phyloP scores from a whole-genome alignment of 2,797 vertebrate species.

The Pantherophis vulpinus region DNA sequence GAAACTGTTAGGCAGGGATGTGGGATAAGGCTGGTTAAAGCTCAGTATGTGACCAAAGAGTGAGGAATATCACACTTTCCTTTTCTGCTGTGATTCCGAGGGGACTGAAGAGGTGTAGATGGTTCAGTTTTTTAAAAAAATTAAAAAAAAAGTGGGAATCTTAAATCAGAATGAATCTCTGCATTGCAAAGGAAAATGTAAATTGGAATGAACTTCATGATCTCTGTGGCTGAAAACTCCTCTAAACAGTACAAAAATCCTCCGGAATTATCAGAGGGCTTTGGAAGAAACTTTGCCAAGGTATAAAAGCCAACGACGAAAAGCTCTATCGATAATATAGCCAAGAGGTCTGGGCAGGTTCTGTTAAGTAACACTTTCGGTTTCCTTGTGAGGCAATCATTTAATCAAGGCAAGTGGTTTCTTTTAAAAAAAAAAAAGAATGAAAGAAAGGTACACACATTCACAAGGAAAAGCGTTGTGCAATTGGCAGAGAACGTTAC shows the following conservation, averaged over 20 bases:
- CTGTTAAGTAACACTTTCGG: slow-evolving; percentile 52
- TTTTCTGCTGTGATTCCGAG: background rate
- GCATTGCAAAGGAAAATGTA: background rate
- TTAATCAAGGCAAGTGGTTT: slow-evolving; percentile 41
- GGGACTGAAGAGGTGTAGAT: background rate
- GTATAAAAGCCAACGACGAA: slow-evolving; percentile 10
- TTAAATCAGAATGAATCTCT: background rate
- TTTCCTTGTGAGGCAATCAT: slow-evolving; percentile 48
- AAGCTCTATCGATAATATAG: background rate
- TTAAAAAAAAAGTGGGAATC: background rate
- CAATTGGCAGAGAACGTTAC: slow-evolving; percentile 48
- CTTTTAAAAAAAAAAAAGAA: background rate
- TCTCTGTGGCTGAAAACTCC: background rate
- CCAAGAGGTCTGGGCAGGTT: slow-evolving; percentile 9
- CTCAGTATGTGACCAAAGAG: background rate
- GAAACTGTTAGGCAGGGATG: background rate
- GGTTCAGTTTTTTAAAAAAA: background rate
- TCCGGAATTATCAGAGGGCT: background rate
- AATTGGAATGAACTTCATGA: background rate
- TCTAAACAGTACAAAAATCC: background rate
- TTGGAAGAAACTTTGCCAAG: background rate
- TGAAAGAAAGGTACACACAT: background rate
- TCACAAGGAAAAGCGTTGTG: slow-evolving; percentile 36
- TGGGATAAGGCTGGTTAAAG: background rate
- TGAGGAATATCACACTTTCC: background rate